Base-by-base conservation (phyloP, 1,140 invertebrate species). In the Aphaenogaster ashmeadi region DNA sequence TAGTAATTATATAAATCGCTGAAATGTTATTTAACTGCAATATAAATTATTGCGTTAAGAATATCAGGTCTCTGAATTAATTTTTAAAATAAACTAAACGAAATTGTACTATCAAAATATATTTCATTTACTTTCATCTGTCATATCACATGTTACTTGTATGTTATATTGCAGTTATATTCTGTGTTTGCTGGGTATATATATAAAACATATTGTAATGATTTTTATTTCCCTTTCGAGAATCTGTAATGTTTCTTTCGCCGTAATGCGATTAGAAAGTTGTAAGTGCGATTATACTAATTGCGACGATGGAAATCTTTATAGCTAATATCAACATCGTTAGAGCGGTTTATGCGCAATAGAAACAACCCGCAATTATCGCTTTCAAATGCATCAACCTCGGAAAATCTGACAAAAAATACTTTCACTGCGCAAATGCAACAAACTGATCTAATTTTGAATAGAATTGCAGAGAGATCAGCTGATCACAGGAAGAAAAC, bases 401-500 rank as follows among this genome's bases (percentile, higher is more conserved):
- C 27, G 41, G 41, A 84, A 84, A 75, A 74, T 21, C 69, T 38
- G 5, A 21, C 11, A n/a, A 21, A 13, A 83, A 74, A 84, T 7
- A 84, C 80, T 84, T 84, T 84, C 80, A 84, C 69, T 47, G 18
- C 1, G 27, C 54, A 38, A 83, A 56, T 62, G 41, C 27, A 50
- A 74, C 6, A 58, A 60, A 36, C 52, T 33, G 27, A 36, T 21
- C 18, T 27, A 54, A 75, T 50, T 69, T 69, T 60, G 33, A 62
- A 50, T 13, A 21, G 8, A 62, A 38, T n/a, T 27, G 2, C 33
- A 8, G 5, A 58, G 18, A 13, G 41, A 15, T 60, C 36, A 50
- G 74, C 21, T 27, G 11, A 87, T 33, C 11, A 6, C 38, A 18
- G 36, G 62, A 58, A 83, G 62, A 27, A 36, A 60, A 62, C 44